Evolutionary conservation across 1,140 invertebrate species (phyloP).

Genomic region (Cotesia typhae): DNA sequence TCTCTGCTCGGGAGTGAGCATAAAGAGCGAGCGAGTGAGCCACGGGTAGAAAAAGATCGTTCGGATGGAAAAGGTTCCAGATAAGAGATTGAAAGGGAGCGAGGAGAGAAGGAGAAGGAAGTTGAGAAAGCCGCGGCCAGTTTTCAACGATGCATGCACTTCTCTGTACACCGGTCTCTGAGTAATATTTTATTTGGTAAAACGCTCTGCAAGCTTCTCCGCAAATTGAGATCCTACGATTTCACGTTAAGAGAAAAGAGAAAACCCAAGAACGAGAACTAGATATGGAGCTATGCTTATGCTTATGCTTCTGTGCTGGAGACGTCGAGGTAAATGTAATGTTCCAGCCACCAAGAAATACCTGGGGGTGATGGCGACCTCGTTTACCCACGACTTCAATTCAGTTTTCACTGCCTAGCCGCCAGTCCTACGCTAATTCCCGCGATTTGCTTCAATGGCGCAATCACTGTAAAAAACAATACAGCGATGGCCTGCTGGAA

Average conservation of each 20-base stretch:
- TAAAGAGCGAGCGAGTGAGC: conserved; percentile 25
- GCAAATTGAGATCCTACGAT: conserved; percentile 54
- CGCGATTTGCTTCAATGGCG: conserved; percentile 38
- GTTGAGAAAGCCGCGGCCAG: conserved; percentile 33
- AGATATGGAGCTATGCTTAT: background rate
- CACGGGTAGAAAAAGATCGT: conserved; percentile 38
- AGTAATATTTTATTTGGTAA: conserved; percentile 54
- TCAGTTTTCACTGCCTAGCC: background rate
- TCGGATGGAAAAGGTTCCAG: conserved; percentile 41
- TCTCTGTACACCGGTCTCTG: conserved; percentile 34
- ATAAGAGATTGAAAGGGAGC: conserved; percentile 54
- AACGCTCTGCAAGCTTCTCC: conserved; percentile 44
- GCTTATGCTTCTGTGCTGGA: too few relatives aligned
- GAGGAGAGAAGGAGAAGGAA: conserved; percentile 39
- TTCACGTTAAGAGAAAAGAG: conserved; percentile 28
- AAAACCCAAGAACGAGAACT: conserved; percentile 1
- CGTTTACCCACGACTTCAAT: conserved; percentile 27
- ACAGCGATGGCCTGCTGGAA: conserved; percentile 9
- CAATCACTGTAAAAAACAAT: conserved; percentile 42
- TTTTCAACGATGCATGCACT: conserved; percentile 25
- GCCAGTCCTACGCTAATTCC: conserved; percentile 39
- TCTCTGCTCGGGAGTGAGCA: conserved; percentile 11
- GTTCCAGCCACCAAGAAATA: conserved; percentile 1
- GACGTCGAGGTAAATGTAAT: conserved; percentile 2
- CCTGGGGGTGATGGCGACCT: conserved; percentile 19